Percentiles rank a stretch among this genome's conserved stretches.
phyloP scores from a whole-genome alignment of 2,888 invertebrate genomes.

The Busseola fusca region DNA sequence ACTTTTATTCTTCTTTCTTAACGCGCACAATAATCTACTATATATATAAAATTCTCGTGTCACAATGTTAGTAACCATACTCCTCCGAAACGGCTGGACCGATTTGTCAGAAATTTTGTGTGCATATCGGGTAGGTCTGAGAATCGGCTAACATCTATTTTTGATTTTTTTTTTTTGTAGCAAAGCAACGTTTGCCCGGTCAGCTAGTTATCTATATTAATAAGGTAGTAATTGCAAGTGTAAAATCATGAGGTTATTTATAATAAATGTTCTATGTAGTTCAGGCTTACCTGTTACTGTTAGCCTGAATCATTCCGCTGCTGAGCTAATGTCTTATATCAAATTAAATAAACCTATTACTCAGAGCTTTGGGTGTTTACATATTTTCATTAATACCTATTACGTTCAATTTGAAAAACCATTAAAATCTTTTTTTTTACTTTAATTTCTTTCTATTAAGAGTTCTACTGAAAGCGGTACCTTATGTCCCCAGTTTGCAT shows the following conservation, averaged over 20 bases:
- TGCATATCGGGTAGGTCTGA: no score
- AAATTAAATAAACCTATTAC: neutral
- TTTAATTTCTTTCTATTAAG: neutral
- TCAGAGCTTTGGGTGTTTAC: neutral
- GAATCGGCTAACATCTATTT: no score
- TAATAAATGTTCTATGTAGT: neutral
- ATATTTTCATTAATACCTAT: neutral
- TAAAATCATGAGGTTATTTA: neutral
- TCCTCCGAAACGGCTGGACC: no score
- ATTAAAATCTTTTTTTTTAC: neutral
- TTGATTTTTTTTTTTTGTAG: no score
- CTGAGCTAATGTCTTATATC: no score
- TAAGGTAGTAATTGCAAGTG: neutral
- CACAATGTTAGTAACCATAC: no score
- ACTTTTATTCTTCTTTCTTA: neutral
- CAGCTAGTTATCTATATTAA: no score
- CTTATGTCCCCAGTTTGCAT: conserved; percentile 61
- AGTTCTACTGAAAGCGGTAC: conserved; percentile 27
- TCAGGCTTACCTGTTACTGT: neutral
- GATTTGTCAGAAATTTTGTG: no score
- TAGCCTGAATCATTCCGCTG: no score
- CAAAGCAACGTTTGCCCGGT: no score
- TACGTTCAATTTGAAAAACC: neutral
- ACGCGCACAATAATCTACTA: neutral
- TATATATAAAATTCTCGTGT: no score